A percentile compares a stretch with the other conserved stretches of the same genome.
Evolutionary conservation across 2,113 vertebrate species (phyloP).

Genomic region (Menidia beryllina): DNA sequence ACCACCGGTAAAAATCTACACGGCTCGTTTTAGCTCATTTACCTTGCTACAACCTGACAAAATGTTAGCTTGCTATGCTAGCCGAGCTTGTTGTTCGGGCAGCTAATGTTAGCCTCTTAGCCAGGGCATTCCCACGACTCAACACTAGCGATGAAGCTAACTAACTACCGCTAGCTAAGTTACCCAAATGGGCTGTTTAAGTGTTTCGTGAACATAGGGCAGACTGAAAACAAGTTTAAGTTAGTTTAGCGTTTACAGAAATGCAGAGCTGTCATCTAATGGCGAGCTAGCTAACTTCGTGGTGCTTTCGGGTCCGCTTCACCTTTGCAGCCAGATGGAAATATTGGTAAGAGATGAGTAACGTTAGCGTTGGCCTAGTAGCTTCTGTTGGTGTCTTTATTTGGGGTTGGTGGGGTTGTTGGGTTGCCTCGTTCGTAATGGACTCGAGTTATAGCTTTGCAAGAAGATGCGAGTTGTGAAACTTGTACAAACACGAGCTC

Average conservation of each 20-base stretch:
- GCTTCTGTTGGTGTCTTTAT: constrained; percentile 71
- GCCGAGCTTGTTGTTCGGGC: constrained; percentile 78
- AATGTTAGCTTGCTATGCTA: constrained; percentile 76
- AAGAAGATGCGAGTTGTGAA: background rate
- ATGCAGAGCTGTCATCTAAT: background rate
- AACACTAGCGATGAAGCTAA: constrained; percentile 67
- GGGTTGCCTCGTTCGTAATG: constrained; percentile 24
- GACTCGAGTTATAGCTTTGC: constrained; percentile 8
- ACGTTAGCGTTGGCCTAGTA: constrained; percentile 78
- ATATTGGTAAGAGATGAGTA: constrained; percentile 73
- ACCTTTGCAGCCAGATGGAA: constrained; percentile 71
- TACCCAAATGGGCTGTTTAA: constrained; percentile 38
- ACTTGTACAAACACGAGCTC: background rate
- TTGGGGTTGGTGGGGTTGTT: constrained; percentile 65
- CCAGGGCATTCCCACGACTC: constrained; percentile 61
- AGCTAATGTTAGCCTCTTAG: constrained; percentile 75
- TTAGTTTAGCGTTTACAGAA: constrained; percentile 16
- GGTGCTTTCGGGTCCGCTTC: constrained; percentile 67
- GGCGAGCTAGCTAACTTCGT: constrained; percentile 68
- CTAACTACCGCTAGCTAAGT: constrained; percentile 70
- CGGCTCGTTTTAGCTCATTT: constrained; percentile 34
- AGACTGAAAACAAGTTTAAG: constrained; percentile 20
- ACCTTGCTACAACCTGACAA: constrained; percentile 38
- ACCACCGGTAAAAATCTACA: constrained; percentile 77
- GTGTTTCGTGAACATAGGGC: constrained; percentile 3